These are phyloP conservation scores for Dipodomys ordii DNA, from an alignment of 2,113 vertebrate species.

Conservation along the genomic window DNA sequence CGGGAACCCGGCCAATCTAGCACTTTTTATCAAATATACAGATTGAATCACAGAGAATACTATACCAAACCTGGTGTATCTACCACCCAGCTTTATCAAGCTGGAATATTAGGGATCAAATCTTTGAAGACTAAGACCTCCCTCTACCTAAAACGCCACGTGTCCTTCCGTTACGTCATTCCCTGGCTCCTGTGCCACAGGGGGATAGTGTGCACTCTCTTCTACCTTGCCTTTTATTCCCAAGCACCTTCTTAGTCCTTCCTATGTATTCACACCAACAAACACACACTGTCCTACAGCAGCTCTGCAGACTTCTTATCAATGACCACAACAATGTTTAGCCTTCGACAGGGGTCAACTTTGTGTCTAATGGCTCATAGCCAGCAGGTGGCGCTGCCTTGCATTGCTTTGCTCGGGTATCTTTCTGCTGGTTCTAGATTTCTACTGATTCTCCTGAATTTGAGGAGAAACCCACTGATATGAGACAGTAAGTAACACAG, in stretches of 20 bases:
- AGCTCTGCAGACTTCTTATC: neutral
- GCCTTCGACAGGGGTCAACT: too few species aligned
- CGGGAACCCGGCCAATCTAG: too few species aligned
- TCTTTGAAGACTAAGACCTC: constrained; percentile 1
- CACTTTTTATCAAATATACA: neutral
- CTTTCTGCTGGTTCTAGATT: neutral
- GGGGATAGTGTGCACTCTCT: too few species aligned
- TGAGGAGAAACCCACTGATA: neutral
- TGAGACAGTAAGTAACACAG: neutral
- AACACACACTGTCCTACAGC: neutral
- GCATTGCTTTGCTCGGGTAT: too few species aligned
- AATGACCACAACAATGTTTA: too few species aligned
- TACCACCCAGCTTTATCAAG: constrained; percentile 25
- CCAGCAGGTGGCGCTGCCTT: too few species aligned
- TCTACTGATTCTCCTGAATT: neutral
- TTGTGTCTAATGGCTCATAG: too few species aligned
- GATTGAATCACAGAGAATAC: neutral
- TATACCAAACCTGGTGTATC: neutral
- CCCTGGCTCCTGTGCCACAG: neutral
- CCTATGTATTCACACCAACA: neutral
- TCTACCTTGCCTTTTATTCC: neutral
- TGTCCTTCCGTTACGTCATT: constrained; percentile 15
- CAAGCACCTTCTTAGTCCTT: constrained; percentile 6
- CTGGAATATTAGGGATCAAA: constrained; percentile 35
- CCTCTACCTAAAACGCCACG: neutral